Conservation (phyloP, 2,888 invertebrate species). For the Xanthostigma xanthostigma region DNA sequence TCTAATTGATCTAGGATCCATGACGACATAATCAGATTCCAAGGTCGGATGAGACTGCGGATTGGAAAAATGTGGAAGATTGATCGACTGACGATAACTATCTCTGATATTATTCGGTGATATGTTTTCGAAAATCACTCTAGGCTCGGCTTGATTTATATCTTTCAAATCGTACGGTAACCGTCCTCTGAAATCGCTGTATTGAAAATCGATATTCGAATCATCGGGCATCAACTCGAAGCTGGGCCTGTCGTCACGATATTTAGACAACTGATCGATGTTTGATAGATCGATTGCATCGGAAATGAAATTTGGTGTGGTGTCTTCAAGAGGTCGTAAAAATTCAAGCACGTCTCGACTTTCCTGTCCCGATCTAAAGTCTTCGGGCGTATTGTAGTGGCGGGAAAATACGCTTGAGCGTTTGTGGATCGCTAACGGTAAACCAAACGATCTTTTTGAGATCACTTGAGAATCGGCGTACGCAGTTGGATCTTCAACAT, state of each 20-base stretch:
- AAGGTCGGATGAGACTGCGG: not conserved
- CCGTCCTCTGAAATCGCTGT: not conserved
- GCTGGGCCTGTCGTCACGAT: slow-evolving; percentile 4
- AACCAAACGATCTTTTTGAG: too few relatives aligned
- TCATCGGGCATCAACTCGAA: not conserved
- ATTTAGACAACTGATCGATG: too few relatives aligned
- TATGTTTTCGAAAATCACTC: not conserved
- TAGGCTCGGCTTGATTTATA: not conserved
- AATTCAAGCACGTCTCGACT: slow-evolving; percentile 22
- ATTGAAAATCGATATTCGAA: not conserved
- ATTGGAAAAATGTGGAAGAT: not conserved
- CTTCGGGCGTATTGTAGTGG: slow-evolving; percentile 31
- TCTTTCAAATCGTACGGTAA: not conserved
- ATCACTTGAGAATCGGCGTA: too few relatives aligned
- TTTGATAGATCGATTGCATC: too few relatives aligned
- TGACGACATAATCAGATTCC: not conserved
- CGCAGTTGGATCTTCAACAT: too few relatives aligned
- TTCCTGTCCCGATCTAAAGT: slow-evolving; percentile 30
- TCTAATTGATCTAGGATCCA: not conserved
- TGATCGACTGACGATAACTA: not conserved
- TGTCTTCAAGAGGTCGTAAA: slow-evolving; percentile 16
- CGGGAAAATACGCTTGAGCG: slow-evolving; percentile 20
- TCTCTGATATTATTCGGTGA: too few relatives aligned
- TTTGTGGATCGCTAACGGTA: slow-evolving; percentile 23
- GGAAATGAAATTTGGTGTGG: not conserved